Evolutionary conservation across 2,113 vertebrate genomes (phyloP), one percentile per base, ranked within the genome.

Genomic region (Halcyon malimbica): DNA sequence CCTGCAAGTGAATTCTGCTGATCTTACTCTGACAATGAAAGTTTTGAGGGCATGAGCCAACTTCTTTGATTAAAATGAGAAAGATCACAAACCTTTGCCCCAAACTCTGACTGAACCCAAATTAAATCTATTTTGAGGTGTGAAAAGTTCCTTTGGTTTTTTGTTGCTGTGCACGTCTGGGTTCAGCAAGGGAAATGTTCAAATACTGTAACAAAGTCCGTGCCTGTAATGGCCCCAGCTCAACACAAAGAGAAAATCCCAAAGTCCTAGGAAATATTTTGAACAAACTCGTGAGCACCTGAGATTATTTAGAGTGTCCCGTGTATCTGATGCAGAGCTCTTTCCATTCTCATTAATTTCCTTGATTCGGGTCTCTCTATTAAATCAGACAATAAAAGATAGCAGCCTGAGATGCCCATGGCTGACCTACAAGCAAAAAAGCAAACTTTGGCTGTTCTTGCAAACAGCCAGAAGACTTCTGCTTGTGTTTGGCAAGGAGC

Each of bases 1-100:
- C 81, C 93, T 91, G 89, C 91, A 94, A 94, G 83, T 60, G 76
- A 96, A 94, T 96, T 94, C 90, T 96, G 95, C 95, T 95, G 90
- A 89, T 92, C 86, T 44, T 87, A 78, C 73, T 76, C 89, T 89
- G 87, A 95, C 95, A 95, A 79, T 85, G 77, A 46, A 91, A 92
- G 59, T 95, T 94, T 92, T 93, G 92, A 93, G 57, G 90, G 74
- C 59, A 76, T 20, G 46, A 91, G 92, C 53, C 89, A 95, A 39
- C n/a, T 94, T 69, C 86, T 89, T 94, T 94, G 94, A 94, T 95
- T 95, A 91, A 94, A 95, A 89, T 0, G 20, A 91, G 83, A 79
- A 92, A 92, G 94, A 94, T 92, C 91, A 92, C 74, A 89, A 94
- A 91, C 90, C 94, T 96, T 94, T 95, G 92, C 89, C 89, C 67